Evolutionary conservation across 2,888 invertebrate genomes (phyloP), one percentile per base, ranked within the genome.

Genomic region (Ephialtes manifestator): DNA sequence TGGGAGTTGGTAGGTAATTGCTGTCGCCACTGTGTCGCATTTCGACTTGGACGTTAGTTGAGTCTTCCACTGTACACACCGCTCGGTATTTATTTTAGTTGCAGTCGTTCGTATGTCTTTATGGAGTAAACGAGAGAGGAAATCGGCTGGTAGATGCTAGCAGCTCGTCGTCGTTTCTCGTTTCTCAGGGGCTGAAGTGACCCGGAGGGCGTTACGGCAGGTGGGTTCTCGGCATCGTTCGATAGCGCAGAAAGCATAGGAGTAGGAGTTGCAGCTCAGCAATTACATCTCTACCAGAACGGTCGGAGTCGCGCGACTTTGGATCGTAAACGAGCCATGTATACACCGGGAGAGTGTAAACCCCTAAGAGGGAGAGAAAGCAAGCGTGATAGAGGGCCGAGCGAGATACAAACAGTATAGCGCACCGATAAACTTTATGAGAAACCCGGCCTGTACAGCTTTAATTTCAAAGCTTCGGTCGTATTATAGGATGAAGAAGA

Each of bases 291-390:
- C 55, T 24, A 24, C 43, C 58, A n/a, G 43, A 72, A 72, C 43
- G 58, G 20, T 39, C 43, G 28, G 58, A 71, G 20, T 39, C 58
- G 13, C 39, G 11, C 39, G n/a, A 39, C 55, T 31, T 2, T 15
- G 55, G 55, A 72, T 72, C 72, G 72, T 72, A 72, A 72, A 72
- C 18, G 28, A 55, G 53, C 51, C 71, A 35, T 55, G 71, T 71
- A 39, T 65, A 65, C 65, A 43, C 39, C 18, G 11, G 31, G n/a
- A 28, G 68, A 46, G 48, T 51, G 48, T 71, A 71, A 71, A 71
- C 53, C 48, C n/a, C 15, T 51, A 20, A 65, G 10, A 65, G 72
- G n/a, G 43, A 20, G 53, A 20, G 20, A n/a, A n/a, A 58, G 39
- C 24, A 8, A 24, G 15, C 48, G 46, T 28, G 46, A 68, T 13